A percentile compares a stretch with the other conserved stretches of the same genome.
Evolutionary conservation across 2,797 vertebrate species (phyloP).

Genomic region (Pipistrellus pipistrellus): DNA sequence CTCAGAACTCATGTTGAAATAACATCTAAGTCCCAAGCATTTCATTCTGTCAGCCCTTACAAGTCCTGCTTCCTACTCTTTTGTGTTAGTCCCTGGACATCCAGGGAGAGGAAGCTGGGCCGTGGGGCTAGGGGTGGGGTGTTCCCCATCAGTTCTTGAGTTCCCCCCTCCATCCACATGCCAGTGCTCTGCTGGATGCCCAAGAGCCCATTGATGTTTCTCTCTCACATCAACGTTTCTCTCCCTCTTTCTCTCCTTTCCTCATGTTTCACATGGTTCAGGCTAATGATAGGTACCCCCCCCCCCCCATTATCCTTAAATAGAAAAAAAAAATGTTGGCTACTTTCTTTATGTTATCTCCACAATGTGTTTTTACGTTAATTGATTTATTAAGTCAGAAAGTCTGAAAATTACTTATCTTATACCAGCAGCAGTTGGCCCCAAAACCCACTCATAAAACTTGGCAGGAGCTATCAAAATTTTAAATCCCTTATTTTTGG

Average conservation of each 20-base stretch:
- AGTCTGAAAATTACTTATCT: constrained; percentile 66
- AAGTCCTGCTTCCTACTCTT: constrained; percentile 69
- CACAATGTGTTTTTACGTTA: constrained; percentile 60
- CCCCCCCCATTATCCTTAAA: neutral
- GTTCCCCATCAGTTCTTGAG: neutral
- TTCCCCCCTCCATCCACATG: rapidly evolving
- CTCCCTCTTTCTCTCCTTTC: neutral
- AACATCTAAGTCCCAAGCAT: constrained; percentile 73
- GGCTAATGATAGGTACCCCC: neutral
- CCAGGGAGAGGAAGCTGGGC: constrained; percentile 30
- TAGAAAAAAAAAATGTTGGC: constrained; percentile 54
- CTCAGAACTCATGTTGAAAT: constrained; percentile 73
- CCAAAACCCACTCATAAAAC: constrained; percentile 64
- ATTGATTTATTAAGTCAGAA: constrained; percentile 73
- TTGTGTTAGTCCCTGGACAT: neutral
- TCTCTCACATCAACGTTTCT: neutral
- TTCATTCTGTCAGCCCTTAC: constrained; percentile 78
- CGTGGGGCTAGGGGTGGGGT: neutral
- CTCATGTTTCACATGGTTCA: neutral
- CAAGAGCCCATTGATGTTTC: neutral
- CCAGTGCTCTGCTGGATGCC: neutral
- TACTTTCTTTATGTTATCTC: constrained; percentile 55
- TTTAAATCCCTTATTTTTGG: constrained; percentile 64
- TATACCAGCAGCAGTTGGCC: constrained; percentile 36
- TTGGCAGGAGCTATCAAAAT: constrained; percentile 60